phyloP scores from a whole-genome alignment of 2,113 vertebrate species.

The Paramormyrops kingsleyae region DNA sequence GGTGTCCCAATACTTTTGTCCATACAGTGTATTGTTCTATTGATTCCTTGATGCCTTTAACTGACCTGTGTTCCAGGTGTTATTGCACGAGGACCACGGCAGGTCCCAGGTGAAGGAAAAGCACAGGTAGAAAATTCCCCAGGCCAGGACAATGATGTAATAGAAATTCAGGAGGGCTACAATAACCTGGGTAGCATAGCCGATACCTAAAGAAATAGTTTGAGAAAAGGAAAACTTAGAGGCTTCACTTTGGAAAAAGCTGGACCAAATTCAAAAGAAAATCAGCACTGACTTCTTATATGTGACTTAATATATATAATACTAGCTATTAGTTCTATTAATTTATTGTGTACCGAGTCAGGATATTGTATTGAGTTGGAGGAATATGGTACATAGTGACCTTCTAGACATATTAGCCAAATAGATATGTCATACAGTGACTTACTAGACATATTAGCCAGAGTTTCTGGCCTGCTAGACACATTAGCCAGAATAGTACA shows the following conservation, averaged over 20 bases:
- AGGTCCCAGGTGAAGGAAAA: slow-evolving; percentile 80
- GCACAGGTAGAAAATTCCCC: slow-evolving; percentile 88
- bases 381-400: background rate
- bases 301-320: background rate
- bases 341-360: background rate
- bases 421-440: no score
- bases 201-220: slow-evolving; percentile 65
- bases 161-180: slow-evolving; percentile 80
- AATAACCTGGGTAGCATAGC: slow-evolving; percentile 87
- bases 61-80: slow-evolving; percentile 89
- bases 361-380: background rate
- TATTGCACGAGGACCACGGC: slow-evolving; percentile 85
- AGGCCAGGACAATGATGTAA: slow-evolving; percentile 90
- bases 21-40: background rate
- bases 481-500: background rate
- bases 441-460: background rate
- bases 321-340: background rate
- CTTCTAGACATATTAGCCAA: background rate
- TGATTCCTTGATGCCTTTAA: background rate
- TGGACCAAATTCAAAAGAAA: background rate
- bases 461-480: no score
- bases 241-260: background rate
- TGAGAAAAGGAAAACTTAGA: background rate
- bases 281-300: background rate
- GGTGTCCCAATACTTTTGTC: background rate